These are phyloP conservation scores for Yponomeuta cagnagella DNA, from an alignment of 2,888 invertebrate species.

Conservation along the genomic window DNA sequence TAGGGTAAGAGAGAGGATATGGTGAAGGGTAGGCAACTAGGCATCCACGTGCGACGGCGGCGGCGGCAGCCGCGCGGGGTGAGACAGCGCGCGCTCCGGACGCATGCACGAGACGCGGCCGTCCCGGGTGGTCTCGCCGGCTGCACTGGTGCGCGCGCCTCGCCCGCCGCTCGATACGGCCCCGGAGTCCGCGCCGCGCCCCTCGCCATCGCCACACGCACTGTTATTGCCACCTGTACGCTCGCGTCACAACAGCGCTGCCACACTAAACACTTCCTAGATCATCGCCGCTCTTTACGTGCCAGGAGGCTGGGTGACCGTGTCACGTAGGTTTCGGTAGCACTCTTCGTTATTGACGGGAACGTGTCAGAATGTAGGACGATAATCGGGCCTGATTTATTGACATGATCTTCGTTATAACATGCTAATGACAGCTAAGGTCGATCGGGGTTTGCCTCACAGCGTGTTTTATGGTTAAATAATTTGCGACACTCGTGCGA, in stretches of 20 bases:
- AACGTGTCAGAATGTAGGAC: background rate
- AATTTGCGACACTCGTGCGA: background rate
- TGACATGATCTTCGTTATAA: background rate
- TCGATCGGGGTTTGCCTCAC: background rate
- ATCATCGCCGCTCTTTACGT: background rate
- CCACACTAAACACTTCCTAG: slow-evolving; percentile 12
- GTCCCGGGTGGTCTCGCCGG: slow-evolving; percentile 44
- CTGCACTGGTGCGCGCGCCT: slow-evolving; percentile 56
- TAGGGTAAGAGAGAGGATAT: slow-evolving; percentile 10
- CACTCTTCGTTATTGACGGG: background rate
- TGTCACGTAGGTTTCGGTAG: background rate
- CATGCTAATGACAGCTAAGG: background rate
- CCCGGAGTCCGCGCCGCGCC: slow-evolving; percentile 46
- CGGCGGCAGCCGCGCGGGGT: slow-evolving; percentile 1
- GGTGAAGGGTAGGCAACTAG: slow-evolving; percentile 1
- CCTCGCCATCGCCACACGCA: slow-evolving; percentile 37
- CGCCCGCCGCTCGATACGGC: slow-evolving; percentile 43
- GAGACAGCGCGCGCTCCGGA: slow-evolving; percentile 10
- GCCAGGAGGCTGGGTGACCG: background rate
- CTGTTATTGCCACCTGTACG: slow-evolving; percentile 67
- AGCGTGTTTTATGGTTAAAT: background rate
- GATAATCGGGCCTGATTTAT: background rate
- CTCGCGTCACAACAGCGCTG: slow-evolving; percentile 58
- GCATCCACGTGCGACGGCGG: background rate
- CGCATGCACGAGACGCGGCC: slow-evolving; percentile 37